Base-by-base conservation (phyloP, 2,888 invertebrate genomes). In the Sinopyrophorus schimmeli region DNA sequence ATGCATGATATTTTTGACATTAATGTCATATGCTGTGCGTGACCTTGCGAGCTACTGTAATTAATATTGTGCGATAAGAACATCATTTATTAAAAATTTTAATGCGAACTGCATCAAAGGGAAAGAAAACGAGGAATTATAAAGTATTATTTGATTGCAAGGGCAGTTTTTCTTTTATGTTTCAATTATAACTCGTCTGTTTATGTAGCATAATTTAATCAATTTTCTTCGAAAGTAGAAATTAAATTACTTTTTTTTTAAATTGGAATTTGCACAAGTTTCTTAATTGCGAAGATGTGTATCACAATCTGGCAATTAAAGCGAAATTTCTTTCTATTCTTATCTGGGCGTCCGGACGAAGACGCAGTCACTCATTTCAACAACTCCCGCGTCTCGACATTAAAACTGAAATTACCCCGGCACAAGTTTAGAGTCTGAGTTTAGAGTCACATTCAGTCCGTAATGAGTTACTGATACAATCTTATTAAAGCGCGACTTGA, bases 381-480 rank as follows among this genome's bases (percentile, higher is more conserved):
- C 58, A 51, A 39, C 47, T 56, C 54, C 35, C 40, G 49, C 54
- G 47, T 53, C 49, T 53, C 40, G 57, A 62, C 62, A 62, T 62
- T 64, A 62, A 66, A 63, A 64, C 64, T 64, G 64, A 64, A 65
- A 65, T 65, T 62, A 52, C 61, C 61, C 59, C 57, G 35, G 50
- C 53, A 49, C 49, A 49, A 54, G 55, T 47, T 46, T 41, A 41
- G 47, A 42, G 54, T 53, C 46, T 53, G 50, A 57, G 55, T 58
- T 59, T 59, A 57, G 58, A 56, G 58, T 61, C 60, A 53, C 63
- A 64, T 64, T 64, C 62, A 56, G 57, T 58, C 58, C 47, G 61
- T 67, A 67, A 67, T 67, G 66, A 66, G 66, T 65, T 65, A 65
- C 64, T 64, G 67, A 67, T 67, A 67, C 61, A 62, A 67, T 67